These are phyloP conservation scores for Cochlearius cochlearius DNA, from an alignment of 2,113 vertebrate genomes.

Conservation along the genomic window DNA sequence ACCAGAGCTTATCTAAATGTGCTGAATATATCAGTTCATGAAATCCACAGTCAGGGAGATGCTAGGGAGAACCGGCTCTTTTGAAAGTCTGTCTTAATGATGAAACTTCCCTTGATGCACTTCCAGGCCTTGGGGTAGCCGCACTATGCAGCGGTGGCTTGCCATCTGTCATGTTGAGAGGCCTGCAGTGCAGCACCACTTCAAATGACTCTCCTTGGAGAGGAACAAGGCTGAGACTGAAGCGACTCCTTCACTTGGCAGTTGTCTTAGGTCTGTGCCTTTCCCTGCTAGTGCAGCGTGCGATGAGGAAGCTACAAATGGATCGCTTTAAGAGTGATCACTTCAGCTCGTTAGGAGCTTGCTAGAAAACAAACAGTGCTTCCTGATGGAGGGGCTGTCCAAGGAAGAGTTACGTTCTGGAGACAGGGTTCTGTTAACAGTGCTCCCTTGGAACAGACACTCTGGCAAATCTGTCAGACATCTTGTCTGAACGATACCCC, in stretches of 20 bases:
- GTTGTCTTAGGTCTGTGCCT: neutral
- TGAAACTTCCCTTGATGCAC: neutral
- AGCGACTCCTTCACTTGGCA: neutral
- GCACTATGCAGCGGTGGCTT: neutral
- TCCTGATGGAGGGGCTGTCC: neutral
- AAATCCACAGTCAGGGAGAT: neutral
- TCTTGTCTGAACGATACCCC: neutral
- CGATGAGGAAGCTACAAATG: neutral
- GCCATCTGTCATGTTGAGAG: neutral
- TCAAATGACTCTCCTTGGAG: neutral
- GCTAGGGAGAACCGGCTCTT: neutral
- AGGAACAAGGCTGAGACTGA: neutral
- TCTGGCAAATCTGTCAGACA: slow-evolving; percentile 1
- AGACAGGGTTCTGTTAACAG: neutral
- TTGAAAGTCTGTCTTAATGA: neutral
- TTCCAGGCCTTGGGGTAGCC: neutral
- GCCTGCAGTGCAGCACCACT: slow-evolving; percentile 7
- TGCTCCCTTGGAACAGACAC: neutral
- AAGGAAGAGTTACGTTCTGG: neutral
- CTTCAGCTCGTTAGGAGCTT: neutral
- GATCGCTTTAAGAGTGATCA: neutral
- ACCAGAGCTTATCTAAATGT: slow-evolving; percentile 18
- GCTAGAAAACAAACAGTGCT: neutral
- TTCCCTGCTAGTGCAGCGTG: neutral
- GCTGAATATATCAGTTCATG: neutral